phyloP scores from a whole-genome alignment of 2,888 invertebrate genomes.

The Ptycholaimellus sp. region DNA sequence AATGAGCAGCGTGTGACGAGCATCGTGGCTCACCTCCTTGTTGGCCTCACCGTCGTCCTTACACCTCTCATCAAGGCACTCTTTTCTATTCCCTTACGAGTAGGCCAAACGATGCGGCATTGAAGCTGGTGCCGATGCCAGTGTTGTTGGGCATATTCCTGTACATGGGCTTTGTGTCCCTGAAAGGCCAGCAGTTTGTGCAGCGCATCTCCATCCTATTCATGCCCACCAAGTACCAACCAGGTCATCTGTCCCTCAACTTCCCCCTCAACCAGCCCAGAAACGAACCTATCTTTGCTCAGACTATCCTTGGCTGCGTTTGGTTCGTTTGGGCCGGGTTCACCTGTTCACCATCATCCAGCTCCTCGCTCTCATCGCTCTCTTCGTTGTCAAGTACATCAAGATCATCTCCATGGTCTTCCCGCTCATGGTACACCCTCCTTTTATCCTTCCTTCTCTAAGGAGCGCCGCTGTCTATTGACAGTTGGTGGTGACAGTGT shows the following conservation, averaged over 20 bases:
- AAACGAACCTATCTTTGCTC: constrained; percentile 12
- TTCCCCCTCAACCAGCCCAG: too few relatives aligned
- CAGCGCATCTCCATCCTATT: constrained; percentile 19
- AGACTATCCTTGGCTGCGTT: constrained; percentile 18
- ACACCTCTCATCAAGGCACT: constrained; percentile 19
- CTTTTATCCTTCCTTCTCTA: neutral
- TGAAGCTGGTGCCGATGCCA: constrained; percentile 28
- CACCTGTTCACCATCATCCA: constrained; percentile 31
- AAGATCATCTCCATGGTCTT: constrained; percentile 17
- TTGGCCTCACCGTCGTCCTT: constrained; percentile 30
- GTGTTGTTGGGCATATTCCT: constrained; percentile 33
- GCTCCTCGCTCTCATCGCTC: constrained; percentile 24
- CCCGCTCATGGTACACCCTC: constrained; percentile 16
- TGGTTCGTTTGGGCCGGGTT: constrained; percentile 20
- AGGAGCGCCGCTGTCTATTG: too few relatives aligned
- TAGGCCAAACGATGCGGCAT: too few relatives aligned
- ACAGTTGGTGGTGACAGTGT: constrained; percentile 4
- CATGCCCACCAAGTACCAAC: constrained; percentile 23
- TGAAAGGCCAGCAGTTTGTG: constrained; percentile 22
- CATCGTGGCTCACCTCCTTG: constrained; percentile 48
- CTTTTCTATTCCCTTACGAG: too few relatives aligned
- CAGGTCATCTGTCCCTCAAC: too few relatives aligned
- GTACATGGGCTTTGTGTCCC: constrained; percentile 31
- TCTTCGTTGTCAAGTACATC: constrained; percentile 28
- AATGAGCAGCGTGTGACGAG: constrained; percentile 50